These are phyloP conservation scores for Siniperca undulata DNA, from an alignment of 2,797 vertebrate species.

Conservation along the genomic window DNA sequence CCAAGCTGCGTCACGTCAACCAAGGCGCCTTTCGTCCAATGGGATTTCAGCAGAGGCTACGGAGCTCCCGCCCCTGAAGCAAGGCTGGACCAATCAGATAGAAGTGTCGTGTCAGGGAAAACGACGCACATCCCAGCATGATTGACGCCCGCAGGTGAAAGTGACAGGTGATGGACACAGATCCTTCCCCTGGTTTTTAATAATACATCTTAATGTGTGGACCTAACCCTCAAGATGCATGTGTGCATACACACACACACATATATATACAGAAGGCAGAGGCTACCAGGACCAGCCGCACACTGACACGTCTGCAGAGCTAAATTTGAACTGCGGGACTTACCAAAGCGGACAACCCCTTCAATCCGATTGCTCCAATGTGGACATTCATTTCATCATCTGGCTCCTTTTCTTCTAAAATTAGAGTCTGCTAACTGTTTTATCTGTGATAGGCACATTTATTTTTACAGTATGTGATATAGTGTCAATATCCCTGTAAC, in stretches of 20 bases:
- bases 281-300: constrained; percentile 70
- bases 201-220: constrained; percentile 68
- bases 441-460: constrained; percentile 20
- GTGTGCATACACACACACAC: constrained; percentile 27
- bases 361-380: constrained; percentile 57
- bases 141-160: constrained; percentile 85
- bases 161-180: constrained; percentile 68
- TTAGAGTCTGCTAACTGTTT: constrained; percentile 40
- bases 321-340: constrained; percentile 84
- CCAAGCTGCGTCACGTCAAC: constrained; percentile 80
- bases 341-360: constrained; percentile 76
- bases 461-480: neutral
- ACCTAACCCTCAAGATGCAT: constrained; percentile 42
- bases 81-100: constrained; percentile 69
- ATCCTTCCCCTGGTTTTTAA: constrained; percentile 45
- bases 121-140: constrained; percentile 58
- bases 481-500: too few relatives aligned
- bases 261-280: constrained; percentile 67
- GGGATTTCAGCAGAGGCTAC: constrained; percentile 37
- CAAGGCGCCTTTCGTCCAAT: constrained; percentile 69
- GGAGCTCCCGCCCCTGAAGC: constrained; percentile 57
- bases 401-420: constrained; percentile 46
- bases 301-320: constrained; percentile 84
- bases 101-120: constrained; percentile 61
- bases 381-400: constrained; percentile 70